Percentiles rank a stretch among this genome's conserved stretches.
Conservation (phyloP, 1,140 invertebrate species). For the Drosophila aff. region DNA sequence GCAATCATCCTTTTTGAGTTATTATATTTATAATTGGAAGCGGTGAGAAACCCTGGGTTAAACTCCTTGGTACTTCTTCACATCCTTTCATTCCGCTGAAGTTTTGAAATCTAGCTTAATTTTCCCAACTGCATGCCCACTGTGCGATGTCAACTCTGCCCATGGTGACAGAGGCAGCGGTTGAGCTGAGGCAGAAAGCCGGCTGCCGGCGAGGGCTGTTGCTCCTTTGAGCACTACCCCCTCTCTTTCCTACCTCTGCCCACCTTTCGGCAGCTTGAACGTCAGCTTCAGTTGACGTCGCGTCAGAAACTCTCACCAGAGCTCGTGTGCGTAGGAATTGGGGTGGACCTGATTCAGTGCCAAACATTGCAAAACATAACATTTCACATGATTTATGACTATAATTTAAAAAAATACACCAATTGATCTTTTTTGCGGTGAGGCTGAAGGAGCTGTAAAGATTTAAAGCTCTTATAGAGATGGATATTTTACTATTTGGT, state of each 20-base stretch:
- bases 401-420: not conserved
- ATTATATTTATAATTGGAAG: not conserved
- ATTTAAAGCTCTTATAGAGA: not conserved
- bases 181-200: constrained; percentile 40
- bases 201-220: constrained; percentile 68
- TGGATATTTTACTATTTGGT: constrained; percentile 5
- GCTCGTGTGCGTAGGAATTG: constrained; percentile 37
- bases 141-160: constrained; percentile 15
- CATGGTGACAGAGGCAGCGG: constrained; percentile 4
- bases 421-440: too few relatives aligned
- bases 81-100: not conserved
- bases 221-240: constrained; percentile 49
- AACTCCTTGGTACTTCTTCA: not conserved
- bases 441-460: not conserved
- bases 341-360: constrained; percentile 20
- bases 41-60: too few relatives aligned
- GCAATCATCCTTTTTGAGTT: not conserved
- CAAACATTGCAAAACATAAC: not conserved
- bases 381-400: not conserved
- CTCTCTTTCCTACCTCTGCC: constrained; percentile 23
- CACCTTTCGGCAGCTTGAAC: constrained; percentile 41
- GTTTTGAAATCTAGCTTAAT: too few relatives aligned
- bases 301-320: constrained; percentile 36
- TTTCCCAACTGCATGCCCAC: not conserved
- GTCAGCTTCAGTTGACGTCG: constrained; percentile 43